Evolutionary conservation across 2,797 vertebrate genomes (phyloP).

Genomic region (Ataeniobius toweri): DNA sequence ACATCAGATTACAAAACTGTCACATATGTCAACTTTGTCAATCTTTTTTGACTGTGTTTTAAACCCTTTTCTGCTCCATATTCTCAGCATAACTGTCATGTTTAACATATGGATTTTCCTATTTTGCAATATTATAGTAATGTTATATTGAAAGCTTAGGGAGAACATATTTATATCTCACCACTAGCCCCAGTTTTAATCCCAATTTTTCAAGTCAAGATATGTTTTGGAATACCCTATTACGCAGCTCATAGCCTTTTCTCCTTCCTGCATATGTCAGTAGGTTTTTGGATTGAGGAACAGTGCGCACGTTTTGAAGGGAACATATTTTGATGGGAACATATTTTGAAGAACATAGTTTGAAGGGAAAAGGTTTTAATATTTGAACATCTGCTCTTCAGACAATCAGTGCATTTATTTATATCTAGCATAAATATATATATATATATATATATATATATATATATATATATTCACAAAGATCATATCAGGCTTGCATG

Average conservation of each 20-base stretch:
- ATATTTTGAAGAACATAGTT: background rate
- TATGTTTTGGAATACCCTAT: constrained; percentile 11
- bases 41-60: background rate
- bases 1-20: background rate
- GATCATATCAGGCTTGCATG: background rate
- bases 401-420: background rate
- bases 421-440: background rate
- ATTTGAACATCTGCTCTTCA: background rate
- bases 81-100: background rate
- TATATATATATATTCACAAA: background rate
- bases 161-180: background rate
- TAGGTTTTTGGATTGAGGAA: background rate
- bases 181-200: background rate
- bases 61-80: background rate
- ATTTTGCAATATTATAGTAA: background rate
- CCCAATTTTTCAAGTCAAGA: background rate
- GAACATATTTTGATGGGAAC: background rate
- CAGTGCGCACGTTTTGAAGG: background rate
- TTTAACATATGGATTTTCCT: background rate
- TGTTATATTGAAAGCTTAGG: constrained; percentile 3
- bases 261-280: constrained; percentile 16
- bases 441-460: too few relatives aligned
- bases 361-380: background rate
- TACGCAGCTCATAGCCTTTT: constrained; percentile 28
- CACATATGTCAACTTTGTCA: background rate